phyloP scores from a whole-genome alignment of 2,113 vertebrate species.

The Tringa solitaria region DNA sequence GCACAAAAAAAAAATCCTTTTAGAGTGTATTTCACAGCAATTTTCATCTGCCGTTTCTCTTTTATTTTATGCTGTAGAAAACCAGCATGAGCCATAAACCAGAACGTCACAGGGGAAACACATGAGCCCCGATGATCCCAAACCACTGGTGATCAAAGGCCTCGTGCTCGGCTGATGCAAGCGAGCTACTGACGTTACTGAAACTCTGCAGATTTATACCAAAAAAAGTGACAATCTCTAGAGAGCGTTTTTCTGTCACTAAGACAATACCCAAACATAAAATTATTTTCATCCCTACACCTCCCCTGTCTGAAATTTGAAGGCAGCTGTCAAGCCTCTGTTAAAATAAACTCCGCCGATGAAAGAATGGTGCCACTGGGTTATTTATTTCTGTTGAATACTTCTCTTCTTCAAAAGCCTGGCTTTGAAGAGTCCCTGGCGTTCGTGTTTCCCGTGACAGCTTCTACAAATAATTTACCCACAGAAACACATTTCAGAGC shows the following conservation, averaged over 20 bases:
- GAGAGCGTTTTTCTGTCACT: neutral
- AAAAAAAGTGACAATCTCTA: neutral
- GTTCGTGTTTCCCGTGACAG: neutral
- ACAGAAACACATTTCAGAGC: neutral
- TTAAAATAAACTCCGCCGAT: neutral
- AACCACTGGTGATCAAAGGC: neutral
- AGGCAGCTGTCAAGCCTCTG: neutral
- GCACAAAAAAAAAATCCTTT: neutral
- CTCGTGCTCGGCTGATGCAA: neutral
- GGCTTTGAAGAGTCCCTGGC: neutral
- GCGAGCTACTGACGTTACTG: neutral
- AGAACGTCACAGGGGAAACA: neutral
- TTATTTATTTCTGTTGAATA: neutral
- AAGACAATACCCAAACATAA: neutral
- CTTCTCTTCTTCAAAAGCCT: neutral
- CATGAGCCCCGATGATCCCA: neutral
- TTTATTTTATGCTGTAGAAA: neutral
- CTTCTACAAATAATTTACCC: neutral
- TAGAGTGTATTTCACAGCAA: neutral
- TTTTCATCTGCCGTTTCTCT: neutral
- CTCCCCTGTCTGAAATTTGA: neutral
- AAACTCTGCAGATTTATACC: neutral
- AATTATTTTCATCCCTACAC: neutral
- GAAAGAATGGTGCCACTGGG: neutral
- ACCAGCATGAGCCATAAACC: neutral